Evolutionary conservation across 2,113 vertebrate genomes (phyloP).

Genomic region (Tragelaphus scriptus): DNA sequence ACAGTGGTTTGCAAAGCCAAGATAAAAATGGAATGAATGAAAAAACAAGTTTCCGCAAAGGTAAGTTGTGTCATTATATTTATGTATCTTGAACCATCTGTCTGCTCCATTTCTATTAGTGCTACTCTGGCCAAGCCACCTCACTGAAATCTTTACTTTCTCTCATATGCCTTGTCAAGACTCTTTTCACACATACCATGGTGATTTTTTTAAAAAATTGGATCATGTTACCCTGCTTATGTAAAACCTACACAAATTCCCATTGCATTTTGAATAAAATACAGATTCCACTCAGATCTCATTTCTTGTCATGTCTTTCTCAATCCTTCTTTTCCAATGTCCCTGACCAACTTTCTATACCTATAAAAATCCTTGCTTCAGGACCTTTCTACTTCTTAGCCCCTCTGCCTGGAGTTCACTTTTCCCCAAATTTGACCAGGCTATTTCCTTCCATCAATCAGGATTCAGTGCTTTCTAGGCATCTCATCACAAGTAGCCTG

Average conservation of each 20-base stretch:
- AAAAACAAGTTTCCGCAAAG: background rate
- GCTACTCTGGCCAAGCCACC: background rate
- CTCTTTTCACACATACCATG: background rate
- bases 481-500: background rate
- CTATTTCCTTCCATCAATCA: background rate
- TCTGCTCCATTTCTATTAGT: background rate
- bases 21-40: background rate
- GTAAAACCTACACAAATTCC: background rate
- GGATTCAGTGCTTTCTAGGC: background rate
- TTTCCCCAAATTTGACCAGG: background rate
- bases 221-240: background rate
- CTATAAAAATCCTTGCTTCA: background rate
- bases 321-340: background rate
- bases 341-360: background rate
- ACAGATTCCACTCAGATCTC: background rate
- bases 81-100: background rate
- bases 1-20: background rate
- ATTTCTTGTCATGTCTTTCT: background rate
- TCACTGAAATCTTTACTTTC: background rate
- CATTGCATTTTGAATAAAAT: background rate
- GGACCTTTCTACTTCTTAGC: background rate
- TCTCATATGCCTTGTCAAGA: accelerated
- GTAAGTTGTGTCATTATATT: background rate
- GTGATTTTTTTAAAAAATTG: background rate
- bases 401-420: background rate